Percentiles rank a stretch among this genome's conserved stretches.
Evolutionary conservation across 2,888 invertebrate species (phyloP).

Genomic region (Scelioninae gen. 2): DNA sequence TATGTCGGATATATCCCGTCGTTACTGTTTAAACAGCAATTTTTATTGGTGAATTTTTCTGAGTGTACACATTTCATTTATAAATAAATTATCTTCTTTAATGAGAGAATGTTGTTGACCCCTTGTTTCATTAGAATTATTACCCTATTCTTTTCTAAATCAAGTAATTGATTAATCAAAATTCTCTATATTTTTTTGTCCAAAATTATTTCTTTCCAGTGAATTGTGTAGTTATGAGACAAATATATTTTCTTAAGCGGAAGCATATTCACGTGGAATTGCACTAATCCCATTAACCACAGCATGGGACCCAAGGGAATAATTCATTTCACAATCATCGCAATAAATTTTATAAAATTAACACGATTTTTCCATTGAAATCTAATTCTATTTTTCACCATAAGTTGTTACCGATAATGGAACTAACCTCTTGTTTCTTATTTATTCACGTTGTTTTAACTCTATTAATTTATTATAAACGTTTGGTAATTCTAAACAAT

Average conservation of each 20-base stretch:
- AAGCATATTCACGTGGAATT: conserved; percentile 54
- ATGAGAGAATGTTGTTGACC: too few species aligned
- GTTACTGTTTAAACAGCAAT: too few species aligned
- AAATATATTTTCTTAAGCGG: conserved; percentile 51
- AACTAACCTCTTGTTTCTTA: conserved; percentile 22
- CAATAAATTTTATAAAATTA: conserved; percentile 54
- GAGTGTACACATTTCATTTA: conserved; percentile 56
- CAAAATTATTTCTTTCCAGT: conserved; percentile 22
- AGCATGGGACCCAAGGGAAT: conserved; percentile 55
- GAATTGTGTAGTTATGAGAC: conserved; percentile 33
- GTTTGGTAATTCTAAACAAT: too few species aligned
- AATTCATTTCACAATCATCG: conserved; percentile 59
- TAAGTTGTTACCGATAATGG: conserved; percentile 36
- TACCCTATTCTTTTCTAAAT: conserved; percentile 31
- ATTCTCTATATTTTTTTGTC: conserved; percentile 30
- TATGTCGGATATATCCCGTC: too few species aligned
- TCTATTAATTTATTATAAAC: conserved; percentile 35
- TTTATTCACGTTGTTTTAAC: conserved; percentile 34
- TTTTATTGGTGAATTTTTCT: too few species aligned
- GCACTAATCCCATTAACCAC: conserved; percentile 52
- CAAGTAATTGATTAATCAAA: conserved; percentile 17
- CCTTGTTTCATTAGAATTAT: too few species aligned
- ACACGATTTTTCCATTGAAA: conserved; percentile 38
- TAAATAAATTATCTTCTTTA: conserved; percentile 57
- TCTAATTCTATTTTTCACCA: conserved; percentile 40